Base-by-base conservation (phyloP, 2,888 invertebrate genomes). In the Scotopteryx bipunctaria region DNA sequence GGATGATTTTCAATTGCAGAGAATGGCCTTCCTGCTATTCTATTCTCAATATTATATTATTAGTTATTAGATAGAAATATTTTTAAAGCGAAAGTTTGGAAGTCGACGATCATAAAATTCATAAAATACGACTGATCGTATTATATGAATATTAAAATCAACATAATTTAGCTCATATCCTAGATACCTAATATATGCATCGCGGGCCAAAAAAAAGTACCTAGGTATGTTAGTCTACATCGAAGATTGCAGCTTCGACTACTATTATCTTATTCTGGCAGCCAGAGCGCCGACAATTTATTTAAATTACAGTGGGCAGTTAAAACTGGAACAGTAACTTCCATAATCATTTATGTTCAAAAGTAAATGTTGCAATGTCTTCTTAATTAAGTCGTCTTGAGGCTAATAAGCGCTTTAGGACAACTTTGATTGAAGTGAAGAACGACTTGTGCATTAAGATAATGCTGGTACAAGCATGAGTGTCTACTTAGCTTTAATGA, bases 231-330 rank as follows among this genome's bases (percentile, higher is more conserved):
- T 36, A 14, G 31, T 31, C 19, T 50, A 53, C 45, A 60, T 63
- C 63, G 59, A 65, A 64, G 59, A 59, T 55, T 67, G 64, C 61
- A 40, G 25, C 14, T 40, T 4, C 5, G 27, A 1, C 13, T 5
- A 42, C 31, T 33, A 9, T 19, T 36, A 44, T 14, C 14, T 27
- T 15, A 48, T 21, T 45, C 29, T 45, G 25, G 31, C 5, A n/a
- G 15, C 16, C 33, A 16, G 33, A 40, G 25, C 31, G 27, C 47
- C 59, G 46, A 63, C 64, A 69, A 71, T 74, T 75, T 77, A 78
- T 81, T 78, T 64, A 75, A 76, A 76, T 80, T 67, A 71, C 67
- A 59, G 59, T 54, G 48, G 57, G 67, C 66, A 66, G 64, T 64
- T 54, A 55, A 60, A 72, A 67, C 60, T 71, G 60, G 67, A 69